Base-by-base conservation (phyloP, 2,113 vertebrate genomes). In the Psephotus haematonotus region DNA sequence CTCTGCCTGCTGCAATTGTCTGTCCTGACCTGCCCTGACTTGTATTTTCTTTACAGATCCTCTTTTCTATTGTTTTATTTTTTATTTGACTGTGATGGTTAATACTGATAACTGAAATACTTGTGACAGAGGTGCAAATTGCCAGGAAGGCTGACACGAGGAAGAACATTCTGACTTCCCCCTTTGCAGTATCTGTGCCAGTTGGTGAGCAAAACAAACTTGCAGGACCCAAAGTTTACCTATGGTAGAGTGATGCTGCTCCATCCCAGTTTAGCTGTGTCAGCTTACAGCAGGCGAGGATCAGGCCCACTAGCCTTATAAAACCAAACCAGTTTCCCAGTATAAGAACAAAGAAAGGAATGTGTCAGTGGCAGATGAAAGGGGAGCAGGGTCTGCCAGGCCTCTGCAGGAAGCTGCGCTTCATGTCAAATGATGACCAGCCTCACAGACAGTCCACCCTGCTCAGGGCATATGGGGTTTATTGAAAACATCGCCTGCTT, bases 311-410 rank as follows among this genome's bases (percentile, higher is more conserved):
- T 9, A 63, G 31, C 23, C 28, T 39, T 78, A 19, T 44, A 79
- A 80, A 74, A 6, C 3, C 4, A 7, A 24, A 6, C 24, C 0
- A 0, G 24, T 41, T 59, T 35, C n/a, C 11, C 60, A 60, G 44
- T 28, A 44, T 5, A 13, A 37, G 49, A 29, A 7, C 23, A 29
- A 44, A 44, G 37, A 68, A 27, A 28, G 72, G 35, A 55, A 37
- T 1, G 2, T 64, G 8, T 11, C 0, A 0, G 35, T 16, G 50
- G 29, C 4, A 28, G 37, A n/a, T 27, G 16, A 80, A 47, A 44
- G 39, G 22, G 27, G 29, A 74, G 29, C 0, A 0, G 44, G 65
- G 19, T 33, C 50, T 74, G 60, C 39, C 60, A 59, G 69, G 53
- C 20, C 29, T 82, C 64, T 50, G 33, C 75, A 31, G 55, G 49